Base-by-base conservation (phyloP, 1,140 invertebrate genomes). In the Lordiphosa stackelbergi region DNA sequence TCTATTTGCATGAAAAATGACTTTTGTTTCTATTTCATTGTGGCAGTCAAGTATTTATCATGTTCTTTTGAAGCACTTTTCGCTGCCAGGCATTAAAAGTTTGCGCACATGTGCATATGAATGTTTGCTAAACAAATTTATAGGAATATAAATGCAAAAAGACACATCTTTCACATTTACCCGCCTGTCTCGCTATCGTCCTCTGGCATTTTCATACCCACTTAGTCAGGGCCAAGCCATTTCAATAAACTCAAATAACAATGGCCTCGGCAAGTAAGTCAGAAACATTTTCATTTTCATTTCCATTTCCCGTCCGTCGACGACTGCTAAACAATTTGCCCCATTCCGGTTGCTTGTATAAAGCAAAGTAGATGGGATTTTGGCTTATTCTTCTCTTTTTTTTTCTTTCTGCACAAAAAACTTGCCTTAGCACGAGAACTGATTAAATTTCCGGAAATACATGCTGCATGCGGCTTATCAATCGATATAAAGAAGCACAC, bases 1-100 rank as follows among this genome's bases (percentile, higher is more conserved):
- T 83, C 81, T 72, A 83, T 79, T 69, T 72, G 59, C 77, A 79
- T 79, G 77, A 79, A 75, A 81, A 65, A 81, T 72, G 48, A 59
- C 61, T 46, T 46, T 46, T 12, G 7, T 46, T 46, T 31, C 11
- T 28, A 45, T 45, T 45, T 11, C 28, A 31, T 31, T 31, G 28
- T 31, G 28, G 28, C 28, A 31, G 28, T 31, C 28, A 31, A 31
- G 28, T 31, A 31, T 31, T 31, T 31, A 31, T 24, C 43, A 46
- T 46, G 34, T 13, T 8, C 11, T 31, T 34, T 31, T 12, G 11
- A 7, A 12, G 7, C 1, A 31, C 5, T 31, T 31, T 31, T 31
- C 7, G 28, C 28, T 31, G 28, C 28, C 28, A 31, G 28, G 28
- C 28, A 31, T 31, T 7, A 8, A 31, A 31, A 31, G 28, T 31